Evolutionary conservation across 2,888 invertebrate genomes (phyloP), one percentile per base, ranked within the genome.

Genomic region (Lepidocyrtinus sp.): DNA sequence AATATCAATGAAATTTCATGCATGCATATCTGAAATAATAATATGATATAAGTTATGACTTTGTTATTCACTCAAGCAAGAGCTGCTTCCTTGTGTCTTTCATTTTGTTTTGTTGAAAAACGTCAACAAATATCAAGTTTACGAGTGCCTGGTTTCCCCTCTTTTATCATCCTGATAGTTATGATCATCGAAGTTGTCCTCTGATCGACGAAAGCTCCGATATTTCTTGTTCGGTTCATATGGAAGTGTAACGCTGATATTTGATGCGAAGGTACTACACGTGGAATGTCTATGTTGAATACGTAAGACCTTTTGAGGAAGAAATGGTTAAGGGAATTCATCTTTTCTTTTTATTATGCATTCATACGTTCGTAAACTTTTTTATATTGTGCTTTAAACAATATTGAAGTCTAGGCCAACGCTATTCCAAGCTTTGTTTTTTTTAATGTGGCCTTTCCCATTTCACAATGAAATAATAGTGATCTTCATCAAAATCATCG

Each of bases 131-230:
- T 63, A 69, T 63, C 75, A 69, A 61, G 19, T 70, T 67, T 77
- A 72, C 59, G 72, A 72, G 72, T 67, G 55, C 67, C 77, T 50
- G 59, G 50, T 77, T 61, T 72, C 21, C 26, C 71, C 72, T 27
- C 50, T 55, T 61, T 9, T 59, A 19, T 59, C 22, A 21, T 59
- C 59, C 21, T 59, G 55, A 55, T 55, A 17, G 17, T 55, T n/a
- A 59, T 59, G 21, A 59, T 59, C 59, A 59, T 59, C 59, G 59
- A 59, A 59, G 59, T 15, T 59, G 59, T 59, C 59, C 59, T 59
- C 59, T 59, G 59, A 59, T 21, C 59, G 59, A 59, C 59, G 21
- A 59, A 59, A 59, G 21, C n/a, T 59, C 21, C n/a, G n/a, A n/a
- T n/a, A n/a, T n/a, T n/a, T n/a, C n/a, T n/a, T n/a, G n/a, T n/a